These are phyloP conservation scores for Mormyrus proboscirostris DNA, from an alignment of 2,797 vertebrate species.

Conservation along the genomic window DNA sequence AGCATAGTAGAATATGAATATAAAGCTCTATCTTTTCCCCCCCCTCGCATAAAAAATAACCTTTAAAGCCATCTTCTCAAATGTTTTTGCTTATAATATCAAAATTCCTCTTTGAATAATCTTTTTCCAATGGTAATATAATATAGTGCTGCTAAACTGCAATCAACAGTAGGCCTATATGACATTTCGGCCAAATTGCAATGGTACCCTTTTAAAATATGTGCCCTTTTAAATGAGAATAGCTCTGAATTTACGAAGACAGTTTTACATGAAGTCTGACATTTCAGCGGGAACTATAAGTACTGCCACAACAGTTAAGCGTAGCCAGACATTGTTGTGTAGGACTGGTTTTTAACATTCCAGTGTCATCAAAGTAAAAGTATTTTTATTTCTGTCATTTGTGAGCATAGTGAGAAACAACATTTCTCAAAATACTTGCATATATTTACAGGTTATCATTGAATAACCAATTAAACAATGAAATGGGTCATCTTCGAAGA, in stretches of 20 bases:
- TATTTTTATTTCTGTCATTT: not conserved
- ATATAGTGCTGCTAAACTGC: not conserved
- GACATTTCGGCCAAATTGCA: conserved; percentile 4
- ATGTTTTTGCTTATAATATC: not conserved
- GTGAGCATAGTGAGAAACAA: not conserved
- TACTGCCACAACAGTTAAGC: not conserved
- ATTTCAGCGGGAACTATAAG: not conserved
- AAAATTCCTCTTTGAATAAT: not conserved
- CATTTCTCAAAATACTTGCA: not conserved
- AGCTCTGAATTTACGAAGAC: not conserved
- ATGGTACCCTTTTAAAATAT: not conserved
- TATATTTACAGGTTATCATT: no score
- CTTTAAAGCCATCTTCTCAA: not conserved
- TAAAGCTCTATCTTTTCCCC: not conserved
- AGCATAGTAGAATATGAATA: not conserved
- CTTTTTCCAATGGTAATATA: not conserved
- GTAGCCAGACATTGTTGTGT: not conserved
- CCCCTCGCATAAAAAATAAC: not conserved
- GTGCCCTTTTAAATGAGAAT: not conserved
- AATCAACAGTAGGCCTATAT: not conserved
- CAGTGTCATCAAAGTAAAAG: not conserved
- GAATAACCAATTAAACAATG: not conserved
- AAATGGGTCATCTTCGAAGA: not conserved
- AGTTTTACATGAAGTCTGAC: conserved; percentile 1
- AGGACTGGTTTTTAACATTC: not conserved